A percentile compares a stretch with the other conserved stretches of the same genome.
Conservation (phyloP, 2,888 invertebrate species). For the Epinotia bilunana region DNA sequence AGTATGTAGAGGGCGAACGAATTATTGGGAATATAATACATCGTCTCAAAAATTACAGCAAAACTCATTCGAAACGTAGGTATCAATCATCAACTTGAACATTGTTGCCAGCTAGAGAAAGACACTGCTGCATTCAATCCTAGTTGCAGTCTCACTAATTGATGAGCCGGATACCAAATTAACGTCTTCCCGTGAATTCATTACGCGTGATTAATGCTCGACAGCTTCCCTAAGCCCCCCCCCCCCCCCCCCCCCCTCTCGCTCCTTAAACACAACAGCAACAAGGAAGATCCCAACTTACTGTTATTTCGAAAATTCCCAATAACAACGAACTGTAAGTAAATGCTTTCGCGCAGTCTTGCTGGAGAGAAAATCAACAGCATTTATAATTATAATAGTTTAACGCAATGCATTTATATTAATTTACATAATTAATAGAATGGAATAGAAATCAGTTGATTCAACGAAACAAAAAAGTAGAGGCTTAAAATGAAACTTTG, state of each 20-base stretch:
- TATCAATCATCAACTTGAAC: neutral
- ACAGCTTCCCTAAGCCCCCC: neutral
- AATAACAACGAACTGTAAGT: constrained; percentile 23
- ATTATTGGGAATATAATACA: too few species aligned
- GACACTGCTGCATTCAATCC: constrained; percentile 13
- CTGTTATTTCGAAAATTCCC: constrained; percentile 29
- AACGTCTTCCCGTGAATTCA: constrained; percentile 46
- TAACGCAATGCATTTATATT: constrained; percentile 3
- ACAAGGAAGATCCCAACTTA: constrained; percentile 13
- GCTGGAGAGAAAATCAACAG: constrained; percentile 25
- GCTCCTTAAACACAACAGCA: neutral
- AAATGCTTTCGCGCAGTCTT: constrained; percentile 24
- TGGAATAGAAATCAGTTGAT: too few species aligned
- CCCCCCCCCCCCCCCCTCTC: constrained; percentile 1
- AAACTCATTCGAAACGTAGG: neutral
- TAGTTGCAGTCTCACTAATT: constrained; percentile 33
- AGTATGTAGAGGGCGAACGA: too few species aligned
- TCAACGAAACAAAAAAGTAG: too few species aligned
- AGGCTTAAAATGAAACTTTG: too few species aligned
- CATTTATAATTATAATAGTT: constrained; percentile 15
- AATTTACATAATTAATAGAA: too few species aligned
- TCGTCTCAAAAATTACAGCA: neutral
- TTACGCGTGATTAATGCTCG: constrained; percentile 43
- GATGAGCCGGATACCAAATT: constrained; percentile 41
- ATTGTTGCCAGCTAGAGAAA: constrained; percentile 6